Conservation (phyloP, 2,888 invertebrate genomes). For the Lasioglossum marginatum region DNA sequence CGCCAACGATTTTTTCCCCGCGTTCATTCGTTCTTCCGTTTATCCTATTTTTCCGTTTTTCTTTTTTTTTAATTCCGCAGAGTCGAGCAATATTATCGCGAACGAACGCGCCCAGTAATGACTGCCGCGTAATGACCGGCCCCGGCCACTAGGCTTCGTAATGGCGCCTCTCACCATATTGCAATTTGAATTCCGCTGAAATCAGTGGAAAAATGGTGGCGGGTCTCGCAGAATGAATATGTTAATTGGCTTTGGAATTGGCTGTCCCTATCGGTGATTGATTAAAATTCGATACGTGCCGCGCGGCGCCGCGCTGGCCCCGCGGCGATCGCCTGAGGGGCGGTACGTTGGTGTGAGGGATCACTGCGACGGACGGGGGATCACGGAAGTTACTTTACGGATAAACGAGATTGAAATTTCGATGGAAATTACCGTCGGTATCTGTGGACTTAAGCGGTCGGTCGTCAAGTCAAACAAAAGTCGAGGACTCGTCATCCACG, state of each 20-base stretch:
- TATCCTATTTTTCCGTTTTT: background rate
- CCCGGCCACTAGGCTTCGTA: constrained; percentile 45
- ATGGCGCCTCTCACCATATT: constrained; percentile 64
- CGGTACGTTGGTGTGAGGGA: constrained; percentile 42
- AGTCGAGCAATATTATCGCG: constrained; percentile 53
- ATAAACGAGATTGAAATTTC: constrained; percentile 81
- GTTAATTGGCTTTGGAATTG: constrained; percentile 83
- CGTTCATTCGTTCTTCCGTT: background rate
- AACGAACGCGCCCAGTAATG: constrained; percentile 62
- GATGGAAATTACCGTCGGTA: constrained; percentile 77
- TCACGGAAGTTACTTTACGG: constrained; percentile 77
- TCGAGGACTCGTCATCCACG: constrained; percentile 73
- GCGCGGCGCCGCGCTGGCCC: constrained; percentile 22
- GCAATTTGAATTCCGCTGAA: constrained; percentile 72
- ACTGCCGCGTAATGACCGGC: constrained; percentile 57
- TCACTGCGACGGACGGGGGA: constrained; percentile 57
- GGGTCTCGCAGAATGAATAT: constrained; percentile 79
- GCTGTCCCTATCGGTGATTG: constrained; percentile 82
- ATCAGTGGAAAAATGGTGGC: constrained; percentile 71
- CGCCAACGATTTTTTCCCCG: background rate
- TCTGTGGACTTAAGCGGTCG: constrained; percentile 76
- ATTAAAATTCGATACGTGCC: constrained; percentile 83
- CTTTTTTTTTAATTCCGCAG: constrained; percentile 37
- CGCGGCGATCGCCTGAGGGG: constrained; percentile 61
- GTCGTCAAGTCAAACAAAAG: constrained; percentile 77